phyloP scores from a whole-genome alignment of 1,140 invertebrate species.

The Leguminivora glycinivorella region DNA sequence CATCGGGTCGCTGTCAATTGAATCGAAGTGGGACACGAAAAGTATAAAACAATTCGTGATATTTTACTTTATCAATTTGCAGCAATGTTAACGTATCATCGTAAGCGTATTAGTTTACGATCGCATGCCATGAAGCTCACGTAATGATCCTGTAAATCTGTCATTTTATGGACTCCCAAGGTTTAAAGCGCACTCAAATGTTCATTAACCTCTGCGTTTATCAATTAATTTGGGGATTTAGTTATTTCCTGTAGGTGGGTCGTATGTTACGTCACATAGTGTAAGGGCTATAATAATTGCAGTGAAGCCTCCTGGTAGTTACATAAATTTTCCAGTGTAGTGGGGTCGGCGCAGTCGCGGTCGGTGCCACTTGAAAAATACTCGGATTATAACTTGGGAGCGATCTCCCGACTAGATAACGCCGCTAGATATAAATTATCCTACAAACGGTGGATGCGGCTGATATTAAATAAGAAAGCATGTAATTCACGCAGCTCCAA shows the following conservation, averaged over 20 bases:
- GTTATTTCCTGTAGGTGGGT: conserved; percentile 28
- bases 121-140: conserved; percentile 36
- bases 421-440: conserved; percentile 75
- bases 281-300: conserved; percentile 64
- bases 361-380: conserved; percentile 71
- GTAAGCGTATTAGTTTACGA: conserved; percentile 44
- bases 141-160: conserved; percentile 50
- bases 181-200: conserved; percentile 43
- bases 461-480: conserved; percentile 78
- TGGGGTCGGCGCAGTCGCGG: conserved; percentile 37
- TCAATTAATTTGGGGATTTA: conserved; percentile 32
- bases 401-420: conserved; percentile 71
- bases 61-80: conserved; percentile 46
- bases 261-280: conserved; percentile 25
- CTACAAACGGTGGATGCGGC: conserved; percentile 70
- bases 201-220: conserved; percentile 34
- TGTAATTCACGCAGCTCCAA: conserved; percentile 73
- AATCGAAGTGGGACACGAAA: not conserved
- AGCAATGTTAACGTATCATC: conserved; percentile 48
- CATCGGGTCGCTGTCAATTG: not conserved
- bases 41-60: conserved; percentile 34
- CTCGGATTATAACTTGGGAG: conserved; percentile 75
- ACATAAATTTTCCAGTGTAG: conserved; percentile 68
- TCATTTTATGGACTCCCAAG: conserved; percentile 48
- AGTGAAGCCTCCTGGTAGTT: conserved; percentile 51